These are phyloP conservation scores for Beaufortia kweichowensis DNA, from an alignment of 2,113 vertebrate species.

Conservation along the genomic window DNA sequence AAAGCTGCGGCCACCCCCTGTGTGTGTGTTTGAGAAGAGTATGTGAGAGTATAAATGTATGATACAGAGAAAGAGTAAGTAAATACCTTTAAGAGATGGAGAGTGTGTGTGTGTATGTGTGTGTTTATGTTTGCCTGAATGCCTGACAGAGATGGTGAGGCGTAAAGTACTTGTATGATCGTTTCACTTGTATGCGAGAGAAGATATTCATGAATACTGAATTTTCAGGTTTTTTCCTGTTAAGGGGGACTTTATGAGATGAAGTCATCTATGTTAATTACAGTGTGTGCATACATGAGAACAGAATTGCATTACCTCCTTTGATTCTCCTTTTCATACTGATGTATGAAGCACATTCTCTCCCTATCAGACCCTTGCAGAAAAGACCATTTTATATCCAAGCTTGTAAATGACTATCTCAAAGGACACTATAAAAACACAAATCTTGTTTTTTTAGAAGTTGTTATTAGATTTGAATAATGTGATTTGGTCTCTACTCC, in stretches of 20 bases:
- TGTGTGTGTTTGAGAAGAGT: constrained; percentile 33
- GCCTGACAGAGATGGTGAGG: background rate
- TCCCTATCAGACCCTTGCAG: constrained; percentile 53
- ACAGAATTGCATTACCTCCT: constrained; percentile 59
- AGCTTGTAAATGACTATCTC: constrained; percentile 57
- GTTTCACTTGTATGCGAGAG: constrained; percentile 60
- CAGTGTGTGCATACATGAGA: constrained; percentile 57
- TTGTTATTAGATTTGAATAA: background rate
- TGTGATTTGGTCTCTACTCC: constrained; percentile 7
- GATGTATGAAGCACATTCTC: constrained; percentile 62
- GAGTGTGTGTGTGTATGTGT: constrained; percentile 45
- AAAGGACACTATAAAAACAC: constrained; percentile 62
- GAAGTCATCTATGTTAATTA: constrained; percentile 58
- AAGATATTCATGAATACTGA: constrained; percentile 64
- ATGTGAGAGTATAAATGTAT: constrained; percentile 32
- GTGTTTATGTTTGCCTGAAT: constrained; percentile 45
- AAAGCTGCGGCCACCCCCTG: constrained; percentile 37
- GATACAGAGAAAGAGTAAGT: constrained; percentile 53
- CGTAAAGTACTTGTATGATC: constrained; percentile 61
- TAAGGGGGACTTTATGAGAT: constrained; percentile 63
- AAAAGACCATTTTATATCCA: constrained; percentile 47
- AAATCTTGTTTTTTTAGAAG: constrained; percentile 49
- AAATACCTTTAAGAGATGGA: constrained; percentile 28
- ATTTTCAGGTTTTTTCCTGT: constrained; percentile 48
- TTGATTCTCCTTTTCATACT: constrained; percentile 44